These are phyloP conservation scores for Meloidogyne exigua DNA, from an alignment of 1,140 invertebrate species.

Conservation along the genomic window DNA sequence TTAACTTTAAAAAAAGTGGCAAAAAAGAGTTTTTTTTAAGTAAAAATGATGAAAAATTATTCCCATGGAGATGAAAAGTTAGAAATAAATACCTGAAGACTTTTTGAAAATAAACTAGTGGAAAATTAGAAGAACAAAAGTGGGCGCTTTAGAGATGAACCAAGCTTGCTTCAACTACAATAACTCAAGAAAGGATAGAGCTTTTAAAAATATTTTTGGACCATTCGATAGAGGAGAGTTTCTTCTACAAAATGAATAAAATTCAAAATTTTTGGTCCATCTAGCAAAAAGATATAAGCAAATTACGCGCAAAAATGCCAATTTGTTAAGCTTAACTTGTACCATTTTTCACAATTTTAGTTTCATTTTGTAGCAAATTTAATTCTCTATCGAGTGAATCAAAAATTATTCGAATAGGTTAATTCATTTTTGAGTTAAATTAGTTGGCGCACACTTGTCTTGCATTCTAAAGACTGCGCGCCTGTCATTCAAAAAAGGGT, in stretches of 20 bases:
- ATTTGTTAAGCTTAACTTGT: too few relatives aligned
- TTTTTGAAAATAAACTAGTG: too few relatives aligned
- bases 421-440: too few relatives aligned
- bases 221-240: not conserved
- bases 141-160: not conserved
- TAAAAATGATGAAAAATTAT: constrained; percentile 5
- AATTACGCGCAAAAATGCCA: not conserved
- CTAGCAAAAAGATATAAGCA: not conserved
- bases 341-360: too few relatives aligned
- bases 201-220: not conserved
- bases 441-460: too few relatives aligned
- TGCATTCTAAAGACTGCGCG: too few relatives aligned
- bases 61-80: not conserved
- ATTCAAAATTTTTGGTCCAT: not conserved
- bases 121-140: not conserved
- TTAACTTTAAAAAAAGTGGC: not conserved
- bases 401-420: too few relatives aligned
- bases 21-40: not conserved
- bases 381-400: too few relatives aligned
- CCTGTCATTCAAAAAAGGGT: too few relatives aligned
- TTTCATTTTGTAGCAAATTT: too few relatives aligned
- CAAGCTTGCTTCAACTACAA: not conserved
- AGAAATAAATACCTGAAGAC: not conserved
- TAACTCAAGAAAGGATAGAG: not conserved
- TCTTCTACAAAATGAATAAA: not conserved